These are phyloP conservation scores for Corythaixoides concolor DNA, from an alignment of 2,113 vertebrate genomes.

Conservation along the genomic window DNA sequence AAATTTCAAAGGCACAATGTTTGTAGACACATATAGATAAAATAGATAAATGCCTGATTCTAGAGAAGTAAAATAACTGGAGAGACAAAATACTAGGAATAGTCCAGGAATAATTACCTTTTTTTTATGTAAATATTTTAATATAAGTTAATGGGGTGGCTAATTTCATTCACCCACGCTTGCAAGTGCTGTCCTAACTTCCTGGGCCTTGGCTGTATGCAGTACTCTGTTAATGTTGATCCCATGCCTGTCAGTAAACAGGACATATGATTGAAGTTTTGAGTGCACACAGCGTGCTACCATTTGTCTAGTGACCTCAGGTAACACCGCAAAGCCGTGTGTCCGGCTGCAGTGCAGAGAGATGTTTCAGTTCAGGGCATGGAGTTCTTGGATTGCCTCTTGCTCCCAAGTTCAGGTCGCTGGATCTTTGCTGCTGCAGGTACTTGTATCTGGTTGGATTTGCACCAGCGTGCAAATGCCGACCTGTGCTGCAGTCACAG, in stretches of 20 bases:
- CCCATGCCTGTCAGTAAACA: background rate
- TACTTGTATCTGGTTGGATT: background rate
- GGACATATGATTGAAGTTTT: background rate
- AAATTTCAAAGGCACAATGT: background rate
- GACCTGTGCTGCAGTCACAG: background rate
- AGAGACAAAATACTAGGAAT: background rate
- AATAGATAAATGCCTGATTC: background rate
- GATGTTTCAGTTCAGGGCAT: background rate
- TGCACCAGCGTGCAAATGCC: background rate
- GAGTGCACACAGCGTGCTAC: background rate
- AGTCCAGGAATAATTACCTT: background rate
- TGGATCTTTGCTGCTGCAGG: background rate
- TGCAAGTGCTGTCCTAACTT: background rate
- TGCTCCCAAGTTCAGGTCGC: background rate
- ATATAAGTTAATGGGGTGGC: background rate
- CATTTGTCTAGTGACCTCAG: rapidly evolving
- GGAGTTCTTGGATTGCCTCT: background rate
- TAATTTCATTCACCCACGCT: background rate
- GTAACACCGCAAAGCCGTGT: rapidly evolving
- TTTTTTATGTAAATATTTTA: background rate
- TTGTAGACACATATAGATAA: background rate
- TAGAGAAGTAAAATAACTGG: background rate
- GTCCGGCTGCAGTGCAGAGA: rapidly evolving
- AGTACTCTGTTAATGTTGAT: background rate
- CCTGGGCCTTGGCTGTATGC: background rate